These are phyloP conservation scores for Muricea muricata DNA, from an alignment of 92 coral and sea anemone species.

Conservation along the genomic window DNA sequence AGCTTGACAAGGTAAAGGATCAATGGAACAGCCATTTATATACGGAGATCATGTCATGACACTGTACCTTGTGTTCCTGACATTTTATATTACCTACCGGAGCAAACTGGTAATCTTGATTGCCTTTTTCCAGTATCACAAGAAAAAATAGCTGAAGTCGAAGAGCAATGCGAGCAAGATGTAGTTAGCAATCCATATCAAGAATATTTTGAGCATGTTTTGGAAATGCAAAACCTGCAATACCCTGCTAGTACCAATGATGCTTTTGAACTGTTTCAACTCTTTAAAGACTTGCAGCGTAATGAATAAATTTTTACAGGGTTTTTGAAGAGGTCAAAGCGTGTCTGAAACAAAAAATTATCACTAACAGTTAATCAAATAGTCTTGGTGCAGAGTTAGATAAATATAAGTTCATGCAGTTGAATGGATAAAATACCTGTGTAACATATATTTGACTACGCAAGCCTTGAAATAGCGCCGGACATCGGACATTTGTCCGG, in stretches of 20 bases:
- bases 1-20: conserved; percentile 2
- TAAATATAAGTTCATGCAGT: too few relatives aligned
- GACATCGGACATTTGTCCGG: too few relatives aligned
- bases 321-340: too few relatives aligned
- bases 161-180: background rate
- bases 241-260: background rate
- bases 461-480: too few relatives aligned
- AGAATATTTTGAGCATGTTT: background rate
- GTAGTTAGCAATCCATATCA: background rate
- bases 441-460: too few relatives aligned
- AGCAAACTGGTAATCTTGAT: background rate
- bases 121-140: conserved; percentile 2
- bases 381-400: too few relatives aligned
- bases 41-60: conserved; percentile 26
- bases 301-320: too few relatives aligned
- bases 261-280: too few relatives aligned
- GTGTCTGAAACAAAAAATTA: too few relatives aligned
- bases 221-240: background rate
- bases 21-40: conserved; percentile 44
- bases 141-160: conserved; percentile 1
- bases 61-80: conserved; percentile 32
- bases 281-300: too few relatives aligned
- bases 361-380: too few relatives aligned
- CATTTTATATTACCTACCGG: conserved; percentile 24
- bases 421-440: too few relatives aligned